phyloP scores from a whole-genome alignment of 1,140 invertebrate species.

The Globodera ellingtonae region DNA sequence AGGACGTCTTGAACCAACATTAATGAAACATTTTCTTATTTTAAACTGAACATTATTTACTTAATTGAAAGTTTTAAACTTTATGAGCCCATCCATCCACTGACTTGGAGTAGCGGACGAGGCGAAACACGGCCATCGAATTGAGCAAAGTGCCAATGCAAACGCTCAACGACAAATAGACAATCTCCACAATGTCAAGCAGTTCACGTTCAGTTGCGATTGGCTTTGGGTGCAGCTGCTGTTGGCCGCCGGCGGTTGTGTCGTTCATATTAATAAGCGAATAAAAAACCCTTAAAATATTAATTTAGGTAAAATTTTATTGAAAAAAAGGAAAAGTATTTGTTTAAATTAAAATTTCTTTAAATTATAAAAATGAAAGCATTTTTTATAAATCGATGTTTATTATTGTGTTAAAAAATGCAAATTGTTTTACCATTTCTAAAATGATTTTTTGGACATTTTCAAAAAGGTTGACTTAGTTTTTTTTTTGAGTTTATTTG shows the following conservation, averaged over 20 bases:
- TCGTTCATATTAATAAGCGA: not conserved
- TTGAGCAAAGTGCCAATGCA: constrained; percentile 48
- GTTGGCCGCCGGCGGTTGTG: not conserved
- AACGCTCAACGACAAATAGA: constrained; percentile 39
- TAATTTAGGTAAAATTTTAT: too few relatives aligned
- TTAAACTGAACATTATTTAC: not conserved
- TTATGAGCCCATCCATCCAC: not conserved
- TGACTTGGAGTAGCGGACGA: constrained; percentile 48
- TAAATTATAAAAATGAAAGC: constrained; percentile 1
- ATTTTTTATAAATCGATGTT: too few relatives aligned
- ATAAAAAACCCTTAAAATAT: too few relatives aligned
- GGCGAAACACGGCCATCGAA: constrained; percentile 39
- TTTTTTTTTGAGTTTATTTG: not conserved
- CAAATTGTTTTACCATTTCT: not conserved
- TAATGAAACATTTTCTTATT: too few relatives aligned
- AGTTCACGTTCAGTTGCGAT: constrained; percentile 21
- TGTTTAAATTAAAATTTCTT: constrained; percentile 9
- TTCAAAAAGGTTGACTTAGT: not conserved
- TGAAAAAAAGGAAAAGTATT: too few relatives aligned
- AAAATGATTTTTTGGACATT: constrained; percentile 5
- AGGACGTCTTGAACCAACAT: constrained; percentile 1
- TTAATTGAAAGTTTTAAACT: not conserved
- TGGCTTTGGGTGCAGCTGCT: not conserved
- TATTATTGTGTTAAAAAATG: too few relatives aligned
- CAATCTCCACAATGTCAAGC: constrained; percentile 47